Base-by-base conservation (phyloP, 2,888 invertebrate genomes). In the Drosophila antonietae region DNA sequence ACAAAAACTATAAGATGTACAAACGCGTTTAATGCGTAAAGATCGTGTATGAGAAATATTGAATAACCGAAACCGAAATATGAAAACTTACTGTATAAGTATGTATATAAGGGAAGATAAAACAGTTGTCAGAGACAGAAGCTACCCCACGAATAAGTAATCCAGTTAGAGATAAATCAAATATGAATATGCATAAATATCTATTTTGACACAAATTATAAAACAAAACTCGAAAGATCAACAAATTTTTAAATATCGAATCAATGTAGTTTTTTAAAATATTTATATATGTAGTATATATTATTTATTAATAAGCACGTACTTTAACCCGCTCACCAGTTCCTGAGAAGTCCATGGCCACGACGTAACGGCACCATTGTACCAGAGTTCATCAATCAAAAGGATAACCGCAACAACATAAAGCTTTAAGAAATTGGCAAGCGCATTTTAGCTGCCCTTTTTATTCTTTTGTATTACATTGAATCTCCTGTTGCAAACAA, bases 401-500 rank as follows among this genome's bases (percentile, higher is more conserved):
- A 67, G 63, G 58, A 69, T 60, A 73, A 70, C 60, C 53, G 56
- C 39, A 72, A 65, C 59, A 62, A 64, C 52, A 44, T 33, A n/a
- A 85, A 83, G 83, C 83, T 88, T 83, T 88, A 83, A 81, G 28
- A 81, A 52, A 68, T 53, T 69, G 71, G 49, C 68, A 58, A 23
- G 80, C 62, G n/a, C 35, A 1, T 49, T 64, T 53, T 15, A 59
- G 75, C 66, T 51, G 71, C 66, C 72, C 62, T 65, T 63, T 56
- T 15, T 63, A 61, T 71, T 73, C 23, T 61, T 79, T 78, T 82
- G 73, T 88, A 82, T 80, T 78, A 75, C 64, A 70, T 41, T 59
- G 75, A 83, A 80, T 78, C 75, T 88, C 78, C 70, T 58, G 51
- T 28, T 66, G 57, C 58, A 12, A 80, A 75, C 28, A 55, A 67